phyloP scores from a whole-genome alignment of 2,888 invertebrate genomes.

The Alloplasta piceator region DNA sequence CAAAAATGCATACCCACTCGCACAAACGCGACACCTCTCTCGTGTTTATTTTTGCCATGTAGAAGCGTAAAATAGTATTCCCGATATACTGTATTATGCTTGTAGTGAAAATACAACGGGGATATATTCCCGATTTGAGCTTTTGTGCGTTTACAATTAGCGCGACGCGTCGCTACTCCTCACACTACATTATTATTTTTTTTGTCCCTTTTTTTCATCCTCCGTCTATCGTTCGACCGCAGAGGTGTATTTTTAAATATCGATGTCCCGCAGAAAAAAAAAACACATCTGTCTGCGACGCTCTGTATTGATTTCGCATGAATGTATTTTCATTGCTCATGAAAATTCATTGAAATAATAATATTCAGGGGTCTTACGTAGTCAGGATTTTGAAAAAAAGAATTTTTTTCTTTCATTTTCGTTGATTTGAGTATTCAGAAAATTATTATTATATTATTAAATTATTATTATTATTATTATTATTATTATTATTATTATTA shows the following conservation, averaged over 20 bases:
- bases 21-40: background rate
- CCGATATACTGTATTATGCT: constrained; percentile 49
- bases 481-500: too few relatives aligned
- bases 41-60: constrained; percentile 46
- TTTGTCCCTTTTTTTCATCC: constrained; percentile 13
- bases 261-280: constrained; percentile 41
- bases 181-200: constrained; percentile 65
- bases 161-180: constrained; percentile 67
- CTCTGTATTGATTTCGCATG: constrained; percentile 22
- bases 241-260: constrained; percentile 49
- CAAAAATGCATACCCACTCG: background rate
- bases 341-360: background rate
- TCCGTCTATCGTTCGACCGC: constrained; percentile 28
- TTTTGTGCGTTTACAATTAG: constrained; percentile 62
- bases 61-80: constrained; percentile 51
- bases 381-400: too few relatives aligned
- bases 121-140: constrained; percentile 43
- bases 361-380: too few relatives aligned
- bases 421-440: too few relatives aligned
- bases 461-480: too few relatives aligned
- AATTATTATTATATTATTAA: too few relatives aligned
- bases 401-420: too few relatives aligned
- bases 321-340: constrained; percentile 4
- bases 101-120: constrained; percentile 43
- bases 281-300: constrained; percentile 21